A percentile compares a stretch with the other conserved stretches of the same genome.
phyloP scores from a whole-genome alignment of 2,797 vertebrate species.

The Crocodylus rhombifer region DNA sequence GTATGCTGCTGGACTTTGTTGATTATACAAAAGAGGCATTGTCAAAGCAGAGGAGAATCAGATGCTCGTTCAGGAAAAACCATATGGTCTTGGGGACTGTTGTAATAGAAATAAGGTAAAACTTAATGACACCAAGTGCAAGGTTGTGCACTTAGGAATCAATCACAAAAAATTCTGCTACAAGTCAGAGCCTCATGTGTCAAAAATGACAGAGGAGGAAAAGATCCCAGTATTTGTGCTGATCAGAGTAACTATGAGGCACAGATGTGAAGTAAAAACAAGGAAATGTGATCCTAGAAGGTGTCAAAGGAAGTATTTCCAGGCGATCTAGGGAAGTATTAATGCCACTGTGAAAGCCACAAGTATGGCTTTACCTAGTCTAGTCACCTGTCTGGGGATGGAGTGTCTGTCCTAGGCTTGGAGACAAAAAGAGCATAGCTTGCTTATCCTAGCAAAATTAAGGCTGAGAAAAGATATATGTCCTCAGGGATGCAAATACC shows the following conservation, averaged over 20 bases:
- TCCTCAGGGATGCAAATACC: not conserved
- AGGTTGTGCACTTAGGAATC: fast-evolving
- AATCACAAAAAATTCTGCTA: not conserved
- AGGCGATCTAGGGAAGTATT: not conserved
- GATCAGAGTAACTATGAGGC: not conserved
- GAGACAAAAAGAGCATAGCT: not conserved
- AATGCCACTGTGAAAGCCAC: not conserved
- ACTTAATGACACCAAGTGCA: not conserved
- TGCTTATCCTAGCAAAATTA: not conserved
- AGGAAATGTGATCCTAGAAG: not conserved
- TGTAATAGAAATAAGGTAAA: not conserved
- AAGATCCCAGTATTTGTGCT: no score
- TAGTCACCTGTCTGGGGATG: not conserved
- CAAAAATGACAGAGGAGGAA: no score
- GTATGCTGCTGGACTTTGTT: not conserved
- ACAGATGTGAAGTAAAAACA: not conserved
- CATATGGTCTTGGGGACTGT: not conserved
- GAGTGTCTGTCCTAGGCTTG: not conserved
- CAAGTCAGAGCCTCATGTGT: not conserved
- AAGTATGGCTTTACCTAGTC: not conserved
- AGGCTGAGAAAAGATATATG: not conserved
- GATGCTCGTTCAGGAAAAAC: not conserved
- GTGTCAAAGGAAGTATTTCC: no score
- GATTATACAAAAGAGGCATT: not conserved
- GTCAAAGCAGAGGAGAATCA: no score